These are phyloP conservation scores for Sialia sialis DNA, from an alignment of 2,113 vertebrate genomes.

Conservation along the genomic window DNA sequence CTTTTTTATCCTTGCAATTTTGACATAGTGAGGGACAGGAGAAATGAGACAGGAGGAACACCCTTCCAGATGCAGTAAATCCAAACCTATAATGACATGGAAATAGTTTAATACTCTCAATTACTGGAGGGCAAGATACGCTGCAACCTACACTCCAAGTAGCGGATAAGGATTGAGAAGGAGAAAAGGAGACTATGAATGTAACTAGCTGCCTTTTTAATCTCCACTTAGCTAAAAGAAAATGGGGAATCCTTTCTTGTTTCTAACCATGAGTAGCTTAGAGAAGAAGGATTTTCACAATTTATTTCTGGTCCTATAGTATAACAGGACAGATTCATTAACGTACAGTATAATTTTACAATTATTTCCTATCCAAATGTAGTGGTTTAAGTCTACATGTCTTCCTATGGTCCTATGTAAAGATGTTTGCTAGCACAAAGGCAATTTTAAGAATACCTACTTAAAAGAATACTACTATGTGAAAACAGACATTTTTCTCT, in stretches of 20 bases:
- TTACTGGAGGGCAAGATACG: not conserved
- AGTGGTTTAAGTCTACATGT: not conserved
- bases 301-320: not conserved
- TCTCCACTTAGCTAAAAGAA: not conserved
- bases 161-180: not conserved
- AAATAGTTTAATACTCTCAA: not conserved
- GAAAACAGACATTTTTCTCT: not conserved
- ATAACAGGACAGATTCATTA: not conserved
- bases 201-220: not conserved
- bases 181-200: not conserved
- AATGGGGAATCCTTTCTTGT: not conserved
- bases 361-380: not conserved
- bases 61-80: not conserved
- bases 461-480: not conserved
- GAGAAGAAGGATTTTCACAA: not conserved
- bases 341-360: not conserved
- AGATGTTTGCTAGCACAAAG: not conserved
- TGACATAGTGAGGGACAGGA: not conserved
- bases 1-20: not conserved
- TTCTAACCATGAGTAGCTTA: not conserved
- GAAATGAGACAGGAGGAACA: not conserved
- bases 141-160: not conserved
- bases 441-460: not conserved
- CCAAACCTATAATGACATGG: not conserved
- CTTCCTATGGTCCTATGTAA: not conserved